Evolutionary conservation across 2,888 invertebrate species (phyloP), one percentile per base, ranked within the genome.

Genomic region (Taenaris catops): DNA sequence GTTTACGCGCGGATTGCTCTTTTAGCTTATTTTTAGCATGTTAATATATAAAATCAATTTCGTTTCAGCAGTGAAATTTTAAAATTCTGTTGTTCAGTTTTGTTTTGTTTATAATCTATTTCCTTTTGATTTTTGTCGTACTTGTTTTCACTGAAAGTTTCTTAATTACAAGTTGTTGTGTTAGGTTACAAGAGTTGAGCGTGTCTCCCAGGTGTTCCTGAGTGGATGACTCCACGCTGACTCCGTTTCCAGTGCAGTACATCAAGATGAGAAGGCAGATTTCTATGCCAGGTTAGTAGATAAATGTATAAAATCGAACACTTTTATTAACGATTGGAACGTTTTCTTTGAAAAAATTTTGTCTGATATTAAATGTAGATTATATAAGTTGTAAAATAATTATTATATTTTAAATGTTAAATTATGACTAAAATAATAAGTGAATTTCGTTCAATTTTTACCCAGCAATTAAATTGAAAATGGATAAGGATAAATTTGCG

Each of bases 251-350:
- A 39, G 37, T 34, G 36, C 26, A 44, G 36, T 26, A 51, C 49
- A 33, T 46, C 52, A 60, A 46, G 29, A 84, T 84, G 84, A 73
- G 70, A 53, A 65, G 68, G 58, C 80, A 83, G 50, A 59, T 68
- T 49, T 64, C 78, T 46, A 52, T 74, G 51, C 76, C 84, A 84
- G 84, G 84, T 83, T 53, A 46, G 60, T 49, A 4, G 2, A 2
- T 9, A 2, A 3, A 4, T 14, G 2, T 14, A 14, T 14, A 4
- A 14, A 18, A 18, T 4, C 2, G n/a, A 18, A 18, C 2, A 14
- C 14, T 14, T 3, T 14, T 3, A 3, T 14, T 14, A 18, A 18
- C 4, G 4, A n/a, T n/a, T n/a, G n/a, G n/a, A n/a, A n/a, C n/a
- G n/a, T n/a, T n/a, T n/a, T n/a, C n/a, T n/a, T n/a, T n/a, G n/a